phyloP scores from a whole-genome alignment of 2,113 vertebrate species.

The Pyrgilauda ruficollis region DNA sequence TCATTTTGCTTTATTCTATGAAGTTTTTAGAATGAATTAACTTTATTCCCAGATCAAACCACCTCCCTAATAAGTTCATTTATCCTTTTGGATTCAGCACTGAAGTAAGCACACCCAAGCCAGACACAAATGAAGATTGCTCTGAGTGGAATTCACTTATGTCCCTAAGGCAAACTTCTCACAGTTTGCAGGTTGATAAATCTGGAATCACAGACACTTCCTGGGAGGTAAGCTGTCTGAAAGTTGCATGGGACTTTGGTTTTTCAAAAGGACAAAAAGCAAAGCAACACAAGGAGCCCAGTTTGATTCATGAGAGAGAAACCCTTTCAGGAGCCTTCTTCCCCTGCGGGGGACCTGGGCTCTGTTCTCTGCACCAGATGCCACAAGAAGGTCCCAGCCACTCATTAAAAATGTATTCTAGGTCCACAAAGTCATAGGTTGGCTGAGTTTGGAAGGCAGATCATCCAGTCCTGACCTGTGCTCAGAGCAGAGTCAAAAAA shows the following conservation, averaged over 20 bases:
- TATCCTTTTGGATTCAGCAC: neutral
- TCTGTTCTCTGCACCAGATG: neutral
- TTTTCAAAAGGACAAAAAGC: neutral
- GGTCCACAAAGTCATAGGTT: neutral
- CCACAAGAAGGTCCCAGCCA: neutral
- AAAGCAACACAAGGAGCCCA: neutral
- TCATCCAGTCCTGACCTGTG: neutral
- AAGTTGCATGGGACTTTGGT: neutral
- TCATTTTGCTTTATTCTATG: neutral
- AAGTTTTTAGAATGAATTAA: neutral
- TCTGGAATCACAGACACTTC: neutral
- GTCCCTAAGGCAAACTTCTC: neutral
- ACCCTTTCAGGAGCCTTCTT: neutral
- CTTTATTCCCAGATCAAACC: neutral
- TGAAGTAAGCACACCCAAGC: neutral
- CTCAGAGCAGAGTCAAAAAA: neutral
- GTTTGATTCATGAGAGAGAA: neutral
- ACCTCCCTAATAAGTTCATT: neutral
- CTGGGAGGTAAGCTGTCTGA: neutral
- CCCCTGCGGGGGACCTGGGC: neutral
- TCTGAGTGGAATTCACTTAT: neutral
- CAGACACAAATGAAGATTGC: neutral
- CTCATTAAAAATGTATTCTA: neutral
- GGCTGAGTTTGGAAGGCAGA: neutral
- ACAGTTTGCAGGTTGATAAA: neutral